phyloP scores from a whole-genome alignment of 2,797 vertebrate species.

The Rhincodon typus region DNA sequence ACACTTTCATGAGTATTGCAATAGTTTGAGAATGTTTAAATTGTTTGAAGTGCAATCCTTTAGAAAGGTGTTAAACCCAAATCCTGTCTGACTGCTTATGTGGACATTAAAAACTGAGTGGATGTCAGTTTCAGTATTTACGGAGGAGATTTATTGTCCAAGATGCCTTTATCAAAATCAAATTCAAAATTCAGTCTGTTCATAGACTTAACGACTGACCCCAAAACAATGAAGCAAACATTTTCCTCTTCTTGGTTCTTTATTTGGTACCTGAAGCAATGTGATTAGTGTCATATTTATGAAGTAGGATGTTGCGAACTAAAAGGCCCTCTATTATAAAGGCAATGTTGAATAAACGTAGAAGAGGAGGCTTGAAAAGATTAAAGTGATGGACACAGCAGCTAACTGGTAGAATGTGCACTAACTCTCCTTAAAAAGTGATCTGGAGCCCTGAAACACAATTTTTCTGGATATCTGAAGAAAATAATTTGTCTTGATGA shows the following conservation, averaged over 20 bases:
- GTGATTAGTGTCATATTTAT: background rate
- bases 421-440: background rate
- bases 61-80: background rate
- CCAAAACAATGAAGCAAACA: background rate
- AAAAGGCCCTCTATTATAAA: background rate
- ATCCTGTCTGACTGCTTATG: background rate
- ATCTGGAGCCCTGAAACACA: background rate
- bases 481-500: background rate
- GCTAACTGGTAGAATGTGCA: background rate
- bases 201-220: background rate
- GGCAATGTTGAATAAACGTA: background rate
- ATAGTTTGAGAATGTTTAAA: background rate
- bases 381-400: background rate
- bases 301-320: background rate
- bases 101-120: background rate
- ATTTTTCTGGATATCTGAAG: background rate
- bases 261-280: background rate
- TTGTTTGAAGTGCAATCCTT: background rate
- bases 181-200: background rate
- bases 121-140: background rate
- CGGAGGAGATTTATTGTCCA: background rate
- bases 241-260: background rate
- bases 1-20: background rate
- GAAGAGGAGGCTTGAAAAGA: background rate
- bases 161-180: background rate